phyloP scores from a whole-genome alignment of 1,140 invertebrate species.

The Oedothorax gibbosus region DNA sequence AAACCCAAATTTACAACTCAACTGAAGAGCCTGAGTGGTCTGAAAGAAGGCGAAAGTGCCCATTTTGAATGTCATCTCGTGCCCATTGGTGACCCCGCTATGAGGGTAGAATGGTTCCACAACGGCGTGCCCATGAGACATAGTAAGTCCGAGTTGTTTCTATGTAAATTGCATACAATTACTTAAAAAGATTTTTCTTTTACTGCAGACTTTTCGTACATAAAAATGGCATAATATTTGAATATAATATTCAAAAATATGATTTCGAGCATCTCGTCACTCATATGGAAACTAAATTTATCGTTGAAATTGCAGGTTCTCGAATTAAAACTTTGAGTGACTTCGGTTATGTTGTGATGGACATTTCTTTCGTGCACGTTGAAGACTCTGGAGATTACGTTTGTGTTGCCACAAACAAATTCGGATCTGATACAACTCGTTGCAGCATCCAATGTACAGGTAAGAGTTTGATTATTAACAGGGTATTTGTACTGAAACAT shows the following conservation, averaged over 20 bases:
- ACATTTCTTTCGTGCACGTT: conserved; percentile 91
- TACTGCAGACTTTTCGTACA: background rate
- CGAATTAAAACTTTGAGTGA: conserved; percentile 95
- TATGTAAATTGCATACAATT: background rate
- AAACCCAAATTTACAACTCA: conserved; percentile 90
- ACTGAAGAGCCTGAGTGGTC: conserved; percentile 83
- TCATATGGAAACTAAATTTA: background rate
- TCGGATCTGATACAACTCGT: conserved; percentile 84
- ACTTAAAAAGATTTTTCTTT: background rate
- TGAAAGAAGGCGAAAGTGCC: conserved; percentile 90
- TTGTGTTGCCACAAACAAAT: conserved; percentile 86
- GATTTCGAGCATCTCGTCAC: background rate
- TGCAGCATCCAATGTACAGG: conserved; percentile 69
- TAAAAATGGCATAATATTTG: background rate
- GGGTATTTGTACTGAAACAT: background rate
- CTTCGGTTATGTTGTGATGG: conserved; percentile 95
- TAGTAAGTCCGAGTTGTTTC: conserved; percentile 70
- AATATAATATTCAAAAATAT: background rate
- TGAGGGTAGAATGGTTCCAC: conserved; percentile 96
- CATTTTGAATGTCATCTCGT: conserved; percentile 79
- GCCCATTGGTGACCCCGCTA: conserved; percentile 90
- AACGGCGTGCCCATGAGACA: conserved; percentile 88
- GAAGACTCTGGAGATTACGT: conserved; percentile 93
- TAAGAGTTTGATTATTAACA: background rate
- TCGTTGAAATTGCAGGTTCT: conserved; percentile 72